Base-by-base conservation (phyloP, 1,140 invertebrate genomes). In the Eufriesea mexicana region DNA sequence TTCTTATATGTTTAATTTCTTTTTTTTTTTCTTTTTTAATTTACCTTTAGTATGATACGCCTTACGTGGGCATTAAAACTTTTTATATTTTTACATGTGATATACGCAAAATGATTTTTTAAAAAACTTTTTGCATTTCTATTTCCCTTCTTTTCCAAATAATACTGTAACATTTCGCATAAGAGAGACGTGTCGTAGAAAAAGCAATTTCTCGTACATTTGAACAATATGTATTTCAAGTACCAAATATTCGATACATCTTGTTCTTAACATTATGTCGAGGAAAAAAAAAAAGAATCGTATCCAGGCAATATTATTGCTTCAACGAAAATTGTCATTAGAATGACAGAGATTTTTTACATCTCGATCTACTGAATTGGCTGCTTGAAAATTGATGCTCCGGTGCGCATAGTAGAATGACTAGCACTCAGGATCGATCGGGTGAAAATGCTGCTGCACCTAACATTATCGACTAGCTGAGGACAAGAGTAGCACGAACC, bases 161-260 rank as follows among this genome's bases (percentile, higher is more conserved):
- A 5, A 10, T 25, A 45, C 25, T 54, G 18, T n/a, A 25, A n/a
- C n/a, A 5, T 28, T 25, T 45, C 25, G 14, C 59, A 70, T 10
- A 45, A 54, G 28, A 51, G 16, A 59, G 16, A 45, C 42, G 16
- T 71, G 77, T 57, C 20, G n/a, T 45, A 57, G 35, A 61, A 45
- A 57, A 81, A 54, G 61, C 54, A 76, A 42, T 55, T 20, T 66
- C 8, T 25, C 72, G 35, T 45, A 86, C 79, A 72, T 74, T 87
- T 78, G 82, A 74, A 84, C 86, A 86, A 84, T 66, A 70, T 87
- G 84, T 87, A 87, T 87, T 87, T 87, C 64, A 77, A 86, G 86
- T 87, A 87, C 84, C 86, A 87, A 87, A 87, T 87, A 86, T 87
- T 64, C 71, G 76, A 86, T 87, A 87, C 80, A 87, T 83, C 74